Conservation (phyloP, 2,888 invertebrate species). For the Leucophora obtusa region DNA sequence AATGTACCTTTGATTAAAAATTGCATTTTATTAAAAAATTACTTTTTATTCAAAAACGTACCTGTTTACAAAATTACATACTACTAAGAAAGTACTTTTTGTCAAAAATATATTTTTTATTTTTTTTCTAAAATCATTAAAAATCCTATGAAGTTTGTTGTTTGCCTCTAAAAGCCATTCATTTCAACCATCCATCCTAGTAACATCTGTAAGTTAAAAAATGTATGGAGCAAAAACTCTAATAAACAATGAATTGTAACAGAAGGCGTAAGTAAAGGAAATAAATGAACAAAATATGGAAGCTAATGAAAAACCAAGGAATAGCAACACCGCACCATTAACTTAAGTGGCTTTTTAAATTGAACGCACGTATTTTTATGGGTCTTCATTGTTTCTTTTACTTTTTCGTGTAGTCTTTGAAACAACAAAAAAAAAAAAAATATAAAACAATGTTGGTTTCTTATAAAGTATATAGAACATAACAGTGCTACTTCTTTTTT, state of each 20-base stretch:
- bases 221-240: slow-evolving; percentile 6
- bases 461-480: neutral
- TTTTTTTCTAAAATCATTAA: slow-evolving; percentile 5
- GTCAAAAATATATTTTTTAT: too few relatives aligned
- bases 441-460: neutral
- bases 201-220: slow-evolving; percentile 50
- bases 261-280: slow-evolving; percentile 40
- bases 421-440: neutral
- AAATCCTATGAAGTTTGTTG: neutral
- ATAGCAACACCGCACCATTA: slow-evolving; percentile 64
- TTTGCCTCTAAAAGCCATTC: slow-evolving; percentile 6
- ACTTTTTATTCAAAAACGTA: too few relatives aligned
- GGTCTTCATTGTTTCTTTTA: slow-evolving; percentile 39
- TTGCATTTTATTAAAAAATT: too few relatives aligned
- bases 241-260: slow-evolving; percentile 49
- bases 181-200: slow-evolving; percentile 13
- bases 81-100: too few relatives aligned
- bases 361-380: slow-evolving; percentile 60
- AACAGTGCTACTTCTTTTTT: slow-evolving; percentile 8
- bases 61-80: too few relatives aligned
- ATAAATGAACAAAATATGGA: slow-evolving; percentile 21
- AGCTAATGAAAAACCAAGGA: slow-evolving; percentile 57
- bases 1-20: too few relatives aligned
- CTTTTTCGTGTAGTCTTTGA: neutral
- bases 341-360: slow-evolving; percentile 66